Conservation (phyloP, 2,113 vertebrate genomes). For the Chrysemys picta region DNA sequence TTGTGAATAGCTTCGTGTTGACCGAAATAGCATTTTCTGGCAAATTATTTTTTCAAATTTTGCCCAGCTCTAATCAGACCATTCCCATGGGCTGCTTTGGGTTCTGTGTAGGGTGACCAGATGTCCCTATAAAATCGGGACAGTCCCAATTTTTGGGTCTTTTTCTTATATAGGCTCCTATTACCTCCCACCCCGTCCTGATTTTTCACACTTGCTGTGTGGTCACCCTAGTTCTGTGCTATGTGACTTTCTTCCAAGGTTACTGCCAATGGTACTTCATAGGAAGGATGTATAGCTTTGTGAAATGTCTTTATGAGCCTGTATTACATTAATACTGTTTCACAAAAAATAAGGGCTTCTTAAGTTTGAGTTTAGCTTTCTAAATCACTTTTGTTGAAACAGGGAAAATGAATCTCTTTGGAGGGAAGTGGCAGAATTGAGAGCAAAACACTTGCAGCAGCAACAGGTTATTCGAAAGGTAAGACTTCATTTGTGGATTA, state of each 20-base stretch:
- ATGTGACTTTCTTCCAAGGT: not conserved
- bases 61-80: not conserved
- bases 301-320: not conserved
- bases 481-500: not conserved
- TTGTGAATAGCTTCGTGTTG: not conserved
- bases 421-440: conserved; percentile 93
- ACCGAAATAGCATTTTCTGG: not conserved
- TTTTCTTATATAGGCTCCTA: no score
- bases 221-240: not conserved
- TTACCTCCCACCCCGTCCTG: no score
- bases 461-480: conserved; percentile 97
- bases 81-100: not conserved
- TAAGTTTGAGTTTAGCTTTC: not conserved
- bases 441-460: conserved; percentile 93
- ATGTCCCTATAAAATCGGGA: no score
- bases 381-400: conserved; percentile 40
- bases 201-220: no score
- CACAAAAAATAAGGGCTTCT: not conserved
- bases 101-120: not conserved
- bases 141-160: no score
- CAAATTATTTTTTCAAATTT: not conserved
- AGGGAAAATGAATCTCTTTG: conserved; percentile 97
- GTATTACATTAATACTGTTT: no score
- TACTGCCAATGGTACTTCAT: not conserved
- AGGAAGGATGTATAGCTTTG: not conserved